These are phyloP conservation scores for Mormoops blainvillei DNA, from an alignment of 2,113 vertebrate genomes.

Conservation along the genomic window DNA sequence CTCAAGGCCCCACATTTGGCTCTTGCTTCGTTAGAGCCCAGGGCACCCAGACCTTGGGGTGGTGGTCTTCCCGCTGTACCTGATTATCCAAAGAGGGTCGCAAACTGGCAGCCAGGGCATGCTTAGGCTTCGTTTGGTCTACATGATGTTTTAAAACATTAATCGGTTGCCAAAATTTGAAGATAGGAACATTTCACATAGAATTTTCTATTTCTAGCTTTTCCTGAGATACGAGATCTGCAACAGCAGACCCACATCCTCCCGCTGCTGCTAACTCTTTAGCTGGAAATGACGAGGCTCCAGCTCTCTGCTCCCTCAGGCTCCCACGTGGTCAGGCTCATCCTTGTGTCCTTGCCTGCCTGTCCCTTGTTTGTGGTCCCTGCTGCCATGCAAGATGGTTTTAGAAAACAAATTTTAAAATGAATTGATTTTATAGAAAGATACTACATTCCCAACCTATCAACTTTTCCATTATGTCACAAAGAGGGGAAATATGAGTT, in stretches of 20 bases:
- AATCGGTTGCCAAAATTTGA: not conserved
- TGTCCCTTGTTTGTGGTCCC: not conserved
- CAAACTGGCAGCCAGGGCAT: not conserved
- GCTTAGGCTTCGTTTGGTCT: not conserved
- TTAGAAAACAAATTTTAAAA: not conserved
- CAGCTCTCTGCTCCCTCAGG: not conserved
- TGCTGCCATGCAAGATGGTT: not conserved
- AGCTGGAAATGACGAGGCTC: not conserved
- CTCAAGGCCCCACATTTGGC: not conserved
- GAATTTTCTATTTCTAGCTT: not conserved
- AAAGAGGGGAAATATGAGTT: not conserved
- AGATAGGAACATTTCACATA: not conserved
- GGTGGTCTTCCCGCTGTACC: not conserved
- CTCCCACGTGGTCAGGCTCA: not conserved
- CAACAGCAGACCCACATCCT: too few relatives aligned
- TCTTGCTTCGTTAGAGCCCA: not conserved
- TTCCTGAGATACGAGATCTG: not conserved
- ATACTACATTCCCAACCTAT: not conserved
- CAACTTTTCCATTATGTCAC: not conserved
- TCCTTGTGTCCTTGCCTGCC: not conserved
- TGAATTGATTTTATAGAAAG: not conserved
- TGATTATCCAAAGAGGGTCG: not conserved
- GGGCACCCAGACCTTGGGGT: fast-evolving
- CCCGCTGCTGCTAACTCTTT: not conserved
- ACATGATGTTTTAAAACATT: not conserved